Conservation (phyloP, 2,888 invertebrate species). For the Heteromyza rotundicornis region DNA sequence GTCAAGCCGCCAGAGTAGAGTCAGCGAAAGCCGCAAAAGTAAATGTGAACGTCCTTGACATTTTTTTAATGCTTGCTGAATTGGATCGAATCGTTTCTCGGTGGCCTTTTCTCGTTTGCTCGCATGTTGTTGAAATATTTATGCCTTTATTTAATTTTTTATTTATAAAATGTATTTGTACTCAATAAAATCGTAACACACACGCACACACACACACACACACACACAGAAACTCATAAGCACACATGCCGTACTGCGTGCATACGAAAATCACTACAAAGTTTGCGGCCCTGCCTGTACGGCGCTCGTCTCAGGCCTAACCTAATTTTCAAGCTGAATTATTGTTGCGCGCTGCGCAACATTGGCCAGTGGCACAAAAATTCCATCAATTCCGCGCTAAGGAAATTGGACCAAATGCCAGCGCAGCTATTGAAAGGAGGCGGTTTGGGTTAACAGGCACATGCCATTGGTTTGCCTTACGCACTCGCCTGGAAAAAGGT, state of each 20-base stretch:
- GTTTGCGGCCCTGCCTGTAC: background rate
- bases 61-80: constrained; percentile 28
- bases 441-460: background rate
- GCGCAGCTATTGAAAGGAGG: background rate
- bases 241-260: background rate
- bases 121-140: constrained; percentile 5
- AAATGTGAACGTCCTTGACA: constrained; percentile 46
- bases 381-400: background rate
- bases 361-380: background rate
- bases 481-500: constrained; percentile 44
- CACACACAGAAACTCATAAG: constrained; percentile 9
- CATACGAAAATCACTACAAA: background rate
- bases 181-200: background rate
- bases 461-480: background rate
- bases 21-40: constrained; percentile 41
- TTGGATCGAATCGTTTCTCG: constrained; percentile 29
- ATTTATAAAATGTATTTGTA: background rate
- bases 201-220: background rate
- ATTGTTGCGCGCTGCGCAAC: background rate
- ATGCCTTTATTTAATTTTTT: background rate
- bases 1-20: no score
- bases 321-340: constrained; percentile 12
- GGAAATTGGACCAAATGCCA: background rate
- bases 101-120: background rate
- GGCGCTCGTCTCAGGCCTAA: background rate